Base-by-base conservation (phyloP, 2,888 invertebrate species). In the Zaprionus lineosus region DNA sequence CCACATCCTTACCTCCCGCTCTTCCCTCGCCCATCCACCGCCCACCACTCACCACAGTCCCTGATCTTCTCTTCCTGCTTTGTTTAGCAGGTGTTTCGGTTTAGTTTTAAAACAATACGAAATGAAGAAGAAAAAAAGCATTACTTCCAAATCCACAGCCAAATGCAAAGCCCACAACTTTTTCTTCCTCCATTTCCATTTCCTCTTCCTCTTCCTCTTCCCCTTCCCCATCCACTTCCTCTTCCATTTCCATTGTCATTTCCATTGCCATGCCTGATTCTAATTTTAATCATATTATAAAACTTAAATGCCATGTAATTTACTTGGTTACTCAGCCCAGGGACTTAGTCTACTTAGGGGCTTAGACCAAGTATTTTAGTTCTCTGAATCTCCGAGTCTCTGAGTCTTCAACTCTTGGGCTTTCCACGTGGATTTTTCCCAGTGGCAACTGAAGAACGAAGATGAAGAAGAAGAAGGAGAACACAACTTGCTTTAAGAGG, bases 271-370 rank as follows among this genome's bases (percentile, higher is more conserved):
- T n/a, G n/a, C n/a, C n/a, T n/a, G n/a, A 52, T 71, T 72, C 72
- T 68, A 61, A 57, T 77, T 78, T 75, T 79, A 73, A 79, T 81
- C 76, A 73, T 79, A 79, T 83, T 78, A 83, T 62, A 55, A 68
- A 78, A 83, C 84, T 83, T 71, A 74, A 78, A 76, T 83, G 78
- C 78, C 71, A 76, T 62, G 59, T 78, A 83, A 78, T 78, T 78
- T 78, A 68, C 61, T 70, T 65, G 76, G 66, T 67, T 75, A 62
- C 53, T 58, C 53, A 61, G 14, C 47, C 15, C 28, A 11, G 12
- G 61, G 66, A 73, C 77, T 57, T 74, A 67, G 67, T 18, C 55
- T 34, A 74, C 76, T 79, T 73, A 62, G 55, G 12, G 62, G 76
- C 71, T 68, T 70, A 55, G n/a, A n/a, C n/a, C n/a, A 46, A 55